A percentile compares a stretch with the other conserved stretches of the same genome.
Evolutionary conservation across 1,140 invertebrate species (phyloP).

Genomic region (Euwallacea similis): DNA sequence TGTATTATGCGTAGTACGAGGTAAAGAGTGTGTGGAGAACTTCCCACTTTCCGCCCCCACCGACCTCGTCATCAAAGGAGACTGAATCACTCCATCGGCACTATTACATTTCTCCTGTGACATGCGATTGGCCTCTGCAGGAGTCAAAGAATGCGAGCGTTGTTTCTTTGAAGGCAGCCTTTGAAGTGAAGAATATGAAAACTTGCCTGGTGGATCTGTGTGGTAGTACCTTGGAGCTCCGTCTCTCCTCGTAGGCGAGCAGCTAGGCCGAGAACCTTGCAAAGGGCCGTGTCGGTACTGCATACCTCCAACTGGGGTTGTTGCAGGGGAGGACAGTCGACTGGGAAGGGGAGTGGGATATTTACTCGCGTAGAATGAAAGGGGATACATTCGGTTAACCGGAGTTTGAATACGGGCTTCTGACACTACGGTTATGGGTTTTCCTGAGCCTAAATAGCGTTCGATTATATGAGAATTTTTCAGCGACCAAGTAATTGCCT

Average conservation of each 20-base stretch:
- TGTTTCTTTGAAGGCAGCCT: slow-evolving; percentile 68
- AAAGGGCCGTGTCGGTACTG: slow-evolving; percentile 43
- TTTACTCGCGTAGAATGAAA: slow-evolving; percentile 66
- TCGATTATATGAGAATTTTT: neutral
- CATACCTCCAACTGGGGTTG: slow-evolving; percentile 45
- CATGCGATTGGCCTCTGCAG: slow-evolving; percentile 57
- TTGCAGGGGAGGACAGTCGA: slow-evolving; percentile 48
- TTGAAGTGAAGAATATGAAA: slow-evolving; percentile 1
- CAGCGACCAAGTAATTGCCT: neutral
- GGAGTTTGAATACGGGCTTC: slow-evolving; percentile 83
- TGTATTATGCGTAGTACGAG: slow-evolving; percentile 51
- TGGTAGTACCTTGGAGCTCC: slow-evolving; percentile 56
- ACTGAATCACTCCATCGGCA: slow-evolving; percentile 64
- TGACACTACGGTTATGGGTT: slow-evolving; percentile 82
- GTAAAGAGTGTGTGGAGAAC: slow-evolving; percentile 63
- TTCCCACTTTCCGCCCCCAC: slow-evolving; percentile 52
- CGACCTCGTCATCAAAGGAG: slow-evolving; percentile 51
- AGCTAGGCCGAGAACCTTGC: slow-evolving; percentile 48
- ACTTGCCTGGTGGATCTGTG: neutral
- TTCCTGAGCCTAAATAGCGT: slow-evolving; percentile 63
- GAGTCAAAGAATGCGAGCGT: slow-evolving; percentile 67
- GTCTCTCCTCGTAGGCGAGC: slow-evolving; percentile 59
- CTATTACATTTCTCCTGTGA: slow-evolving; percentile 63
- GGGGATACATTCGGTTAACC: slow-evolving; percentile 69
- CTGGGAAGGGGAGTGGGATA: slow-evolving; percentile 54